Conservation (phyloP, 1,140 invertebrate genomes). For the Nasonia vitripennis region DNA sequence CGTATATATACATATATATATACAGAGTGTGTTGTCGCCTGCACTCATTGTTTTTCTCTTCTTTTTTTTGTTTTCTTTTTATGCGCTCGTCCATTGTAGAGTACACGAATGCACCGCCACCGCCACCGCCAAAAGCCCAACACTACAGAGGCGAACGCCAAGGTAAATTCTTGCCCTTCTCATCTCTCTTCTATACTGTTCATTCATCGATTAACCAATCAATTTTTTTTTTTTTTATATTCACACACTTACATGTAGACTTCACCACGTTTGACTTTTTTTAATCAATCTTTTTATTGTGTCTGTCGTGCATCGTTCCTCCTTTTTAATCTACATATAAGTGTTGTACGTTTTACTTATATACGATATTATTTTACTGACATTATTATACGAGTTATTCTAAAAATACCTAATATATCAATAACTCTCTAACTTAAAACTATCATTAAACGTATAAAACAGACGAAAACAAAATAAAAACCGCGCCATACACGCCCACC, state of each 20-base stretch:
- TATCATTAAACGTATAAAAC: not conserved
- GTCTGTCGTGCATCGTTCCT: not conserved
- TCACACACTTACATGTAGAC: conserved; percentile 12
- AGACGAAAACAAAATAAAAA: not conserved
- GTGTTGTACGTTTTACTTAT: not conserved
- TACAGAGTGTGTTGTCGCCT: conserved; percentile 22
- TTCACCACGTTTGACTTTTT: not conserved
- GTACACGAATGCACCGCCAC: conserved; percentile 79
- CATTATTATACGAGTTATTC: too few relatives aligned
- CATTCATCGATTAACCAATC: conserved; percentile 53
- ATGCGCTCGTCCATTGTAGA: conserved; percentile 76
- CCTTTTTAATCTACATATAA: not conserved
- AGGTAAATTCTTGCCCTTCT: conserved; percentile 73
- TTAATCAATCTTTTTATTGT: not conserved
- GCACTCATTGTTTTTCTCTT: conserved; percentile 38
- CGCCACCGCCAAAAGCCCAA: conserved; percentile 80
- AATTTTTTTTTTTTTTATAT: conserved; percentile 40
- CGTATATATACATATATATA: not conserved
- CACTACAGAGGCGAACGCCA: conserved; percentile 77
- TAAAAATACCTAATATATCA: too few relatives aligned
- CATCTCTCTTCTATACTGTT: not conserved
- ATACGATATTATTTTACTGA: too few relatives aligned
- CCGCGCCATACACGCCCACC: too few relatives aligned
- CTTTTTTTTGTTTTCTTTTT: conserved; percentile 71
- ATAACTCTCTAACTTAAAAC: too few relatives aligned